These are phyloP conservation scores for Microplitis manilae DNA, from an alignment of 2,888 invertebrate genomes.

Conservation along the genomic window DNA sequence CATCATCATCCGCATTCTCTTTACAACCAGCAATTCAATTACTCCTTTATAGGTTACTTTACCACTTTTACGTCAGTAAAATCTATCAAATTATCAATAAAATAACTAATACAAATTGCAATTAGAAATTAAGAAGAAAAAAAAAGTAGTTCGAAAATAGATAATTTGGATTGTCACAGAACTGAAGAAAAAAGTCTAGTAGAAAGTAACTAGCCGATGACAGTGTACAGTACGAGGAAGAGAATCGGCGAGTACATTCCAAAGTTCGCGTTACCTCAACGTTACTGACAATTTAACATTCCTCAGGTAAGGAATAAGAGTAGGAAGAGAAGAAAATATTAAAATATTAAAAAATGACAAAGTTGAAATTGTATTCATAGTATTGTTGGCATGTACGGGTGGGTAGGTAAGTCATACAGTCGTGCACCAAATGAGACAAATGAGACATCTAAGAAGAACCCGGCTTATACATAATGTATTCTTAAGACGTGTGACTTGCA, in stretches of 20 bases:
- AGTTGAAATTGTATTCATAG: not conserved
- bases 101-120: no score
- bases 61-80: not conserved
- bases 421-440: conserved; percentile 32
- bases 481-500: conserved; percentile 7
- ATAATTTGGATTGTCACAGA: conserved; percentile 1
- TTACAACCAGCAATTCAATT: conserved; percentile 8
- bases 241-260: conserved; percentile 39
- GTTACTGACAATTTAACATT: conserved; percentile 42
- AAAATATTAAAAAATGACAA: not conserved
- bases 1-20: conserved; percentile 10
- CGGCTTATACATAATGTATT: conserved; percentile 19
- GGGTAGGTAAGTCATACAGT: not conserved
- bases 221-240: conserved; percentile 39
- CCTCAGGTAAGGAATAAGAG: conserved; percentile 21
- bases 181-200: conserved; percentile 13
- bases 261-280: conserved; percentile 34
- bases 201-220: conserved; percentile 29
- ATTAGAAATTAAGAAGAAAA: no score
- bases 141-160: no score
- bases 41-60: not conserved
- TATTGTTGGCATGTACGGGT: not conserved
- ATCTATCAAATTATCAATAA: not conserved
- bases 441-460: conserved; percentile 14
- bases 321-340: not conserved